Base-by-base conservation (phyloP, 2,113 vertebrate species). In the Choloepus hoffmanni region DNA sequence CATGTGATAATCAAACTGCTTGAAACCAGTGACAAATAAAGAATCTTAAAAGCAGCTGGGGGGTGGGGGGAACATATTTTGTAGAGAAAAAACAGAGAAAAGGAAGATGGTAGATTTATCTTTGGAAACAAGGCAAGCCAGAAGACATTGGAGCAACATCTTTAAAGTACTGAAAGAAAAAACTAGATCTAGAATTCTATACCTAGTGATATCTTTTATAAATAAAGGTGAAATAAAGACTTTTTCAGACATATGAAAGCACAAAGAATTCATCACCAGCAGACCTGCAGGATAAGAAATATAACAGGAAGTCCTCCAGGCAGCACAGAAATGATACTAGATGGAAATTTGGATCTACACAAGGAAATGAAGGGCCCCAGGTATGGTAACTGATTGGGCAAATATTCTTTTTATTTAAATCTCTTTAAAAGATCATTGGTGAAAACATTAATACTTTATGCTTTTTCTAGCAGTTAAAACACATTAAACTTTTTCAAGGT, bases 391-490 rank as follows among this genome's bases (percentile, higher is more conserved):
- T 33, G 23, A 5, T 9, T 81, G 63, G 40, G 53, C 43, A 26
- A 45, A 70, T 70, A 53, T 62, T 62, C 85, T 24, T 33, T 11
- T 62, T 88, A 88, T 65, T 45, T 45, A 58, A 70, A 81, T 81
- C 4, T 24, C 5, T 81, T 5, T 81, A 36, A 36, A 36, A 36
- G 36, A 36, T 36, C 36, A 36, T 36, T 36, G 43, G 7, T 36
- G 85, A 74, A 23, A 92, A 83, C 43, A 14, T 28, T n/a, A 78
- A 23, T 40, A 76, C 48, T 58, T 2, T 67, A 67, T 36, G 53
- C 10, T 67, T 81, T 84, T 93, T 70, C 86, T 65, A 86, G 30
- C 45, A 90, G 43, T 55, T 67, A 55, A 89, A 94, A 74, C 14
- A 77, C 7, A 74, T 45, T 4, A 85, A 67, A 87, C 2, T 82